phyloP scores from a whole-genome alignment of 2,797 vertebrate genomes.

The Mormyrus proboscirostris region DNA sequence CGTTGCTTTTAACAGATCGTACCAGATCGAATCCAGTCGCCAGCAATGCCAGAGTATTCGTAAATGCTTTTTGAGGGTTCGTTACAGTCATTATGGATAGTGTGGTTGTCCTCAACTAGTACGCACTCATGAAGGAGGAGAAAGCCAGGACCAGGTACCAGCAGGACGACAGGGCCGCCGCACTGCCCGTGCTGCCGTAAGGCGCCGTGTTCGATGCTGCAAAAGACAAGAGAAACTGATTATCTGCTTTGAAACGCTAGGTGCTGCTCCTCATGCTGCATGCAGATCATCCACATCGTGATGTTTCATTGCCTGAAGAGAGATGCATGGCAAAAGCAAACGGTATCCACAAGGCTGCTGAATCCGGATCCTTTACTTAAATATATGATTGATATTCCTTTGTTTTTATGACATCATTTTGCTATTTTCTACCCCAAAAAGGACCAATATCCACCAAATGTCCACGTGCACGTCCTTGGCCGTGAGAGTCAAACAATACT shows the following conservation, averaged over 20 bases:
- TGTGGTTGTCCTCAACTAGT: constrained; percentile 79
- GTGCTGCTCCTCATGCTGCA: background rate
- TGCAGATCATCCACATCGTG: background rate
- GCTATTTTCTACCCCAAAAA: background rate
- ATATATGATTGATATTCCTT: background rate
- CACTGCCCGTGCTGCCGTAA: constrained; percentile 85
- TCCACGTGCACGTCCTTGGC: background rate
- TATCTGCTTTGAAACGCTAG: constrained; percentile 26
- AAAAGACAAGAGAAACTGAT: constrained; percentile 65
- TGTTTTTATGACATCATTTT: background rate
- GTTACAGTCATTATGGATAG: constrained; percentile 85
- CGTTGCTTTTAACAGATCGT: constrained; percentile 79
- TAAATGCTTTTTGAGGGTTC: constrained; percentile 80
- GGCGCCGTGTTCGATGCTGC: constrained; percentile 93
- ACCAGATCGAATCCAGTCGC: constrained; percentile 88
- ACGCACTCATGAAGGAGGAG: constrained; percentile 87
- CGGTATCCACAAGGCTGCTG: background rate
- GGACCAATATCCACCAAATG: background rate
- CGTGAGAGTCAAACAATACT: background rate
- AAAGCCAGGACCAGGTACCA: constrained; percentile 88
- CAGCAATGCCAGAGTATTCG: constrained; percentile 83
- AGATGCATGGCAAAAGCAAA: background rate
- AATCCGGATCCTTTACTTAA: background rate
- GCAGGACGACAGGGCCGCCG: constrained; percentile 84
- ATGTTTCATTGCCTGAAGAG: background rate